These are phyloP conservation scores for Ochropacha duplaris DNA, from an alignment of 2,888 invertebrate genomes.

Conservation along the genomic window DNA sequence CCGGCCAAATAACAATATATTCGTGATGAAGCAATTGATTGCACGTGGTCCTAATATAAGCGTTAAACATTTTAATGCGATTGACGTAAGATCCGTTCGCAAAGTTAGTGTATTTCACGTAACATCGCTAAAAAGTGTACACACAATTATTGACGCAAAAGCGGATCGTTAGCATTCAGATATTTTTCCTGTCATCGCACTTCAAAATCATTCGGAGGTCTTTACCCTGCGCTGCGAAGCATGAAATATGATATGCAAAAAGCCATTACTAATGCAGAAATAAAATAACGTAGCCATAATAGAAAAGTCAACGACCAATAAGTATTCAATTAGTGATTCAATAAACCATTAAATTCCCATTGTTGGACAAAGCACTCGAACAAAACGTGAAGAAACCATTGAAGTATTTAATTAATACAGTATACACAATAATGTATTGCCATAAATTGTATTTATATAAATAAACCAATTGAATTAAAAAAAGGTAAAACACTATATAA, in stretches of 20 bases:
- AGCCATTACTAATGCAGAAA: background rate
- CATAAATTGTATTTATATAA: too few species aligned
- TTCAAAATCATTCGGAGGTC: conserved; percentile 30
- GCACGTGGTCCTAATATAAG: conserved; percentile 25
- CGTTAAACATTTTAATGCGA: conserved; percentile 50
- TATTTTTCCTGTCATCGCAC: conserved; percentile 32
- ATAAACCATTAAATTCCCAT: conserved; percentile 3
- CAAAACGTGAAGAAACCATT: background rate
- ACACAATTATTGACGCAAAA: conserved; percentile 68
- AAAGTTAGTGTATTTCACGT: conserved; percentile 57
- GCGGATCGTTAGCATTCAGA: conserved; percentile 26
- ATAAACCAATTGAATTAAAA: too few species aligned
- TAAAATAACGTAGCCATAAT: background rate
- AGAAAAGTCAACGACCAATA: conserved; percentile 5
- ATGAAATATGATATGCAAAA: conserved; percentile 11
- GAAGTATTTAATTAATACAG: too few species aligned
- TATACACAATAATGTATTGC: too few species aligned
- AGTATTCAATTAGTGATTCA: background rate
- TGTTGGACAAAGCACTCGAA: background rate
- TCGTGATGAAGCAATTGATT: conserved; percentile 45
- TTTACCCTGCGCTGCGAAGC: conserved; percentile 28
- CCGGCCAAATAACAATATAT: conserved; percentile 12
- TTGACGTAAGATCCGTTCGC: conserved; percentile 55
- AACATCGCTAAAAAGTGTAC: conserved; percentile 54
- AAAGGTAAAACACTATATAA: too few species aligned